These are phyloP conservation scores for Heliconius ismenius DNA, from an alignment of 2,888 invertebrate species.

Conservation along the genomic window DNA sequence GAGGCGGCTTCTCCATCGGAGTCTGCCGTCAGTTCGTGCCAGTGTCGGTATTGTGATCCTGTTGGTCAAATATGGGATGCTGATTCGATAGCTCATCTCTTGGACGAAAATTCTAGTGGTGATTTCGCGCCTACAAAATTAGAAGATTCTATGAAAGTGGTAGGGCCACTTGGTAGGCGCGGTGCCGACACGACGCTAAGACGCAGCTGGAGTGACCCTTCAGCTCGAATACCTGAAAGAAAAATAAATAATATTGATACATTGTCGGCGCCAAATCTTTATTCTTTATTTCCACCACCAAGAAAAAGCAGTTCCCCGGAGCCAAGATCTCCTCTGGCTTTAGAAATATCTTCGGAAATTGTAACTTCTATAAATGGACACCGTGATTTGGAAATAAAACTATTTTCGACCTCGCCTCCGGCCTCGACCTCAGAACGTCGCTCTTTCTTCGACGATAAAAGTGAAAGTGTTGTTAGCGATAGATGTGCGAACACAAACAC, in stretches of 20 bases:
- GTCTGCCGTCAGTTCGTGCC: constrained; percentile 82
- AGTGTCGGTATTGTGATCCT: constrained; percentile 89
- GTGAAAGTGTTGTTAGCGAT: constrained; percentile 75
- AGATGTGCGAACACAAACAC: constrained; percentile 67
- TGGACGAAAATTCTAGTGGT: constrained; percentile 75
- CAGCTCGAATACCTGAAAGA: constrained; percentile 73
- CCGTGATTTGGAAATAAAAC: constrained; percentile 89
- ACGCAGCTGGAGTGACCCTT: constrained; percentile 85
- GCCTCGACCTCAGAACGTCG: constrained; percentile 72
- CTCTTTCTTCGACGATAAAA: constrained; percentile 77
- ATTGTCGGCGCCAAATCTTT: constrained; percentile 74
- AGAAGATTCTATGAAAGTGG: constrained; percentile 78
- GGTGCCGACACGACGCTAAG: constrained; percentile 75
- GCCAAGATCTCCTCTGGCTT: constrained; percentile 71
- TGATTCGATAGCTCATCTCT: constrained; percentile 81
- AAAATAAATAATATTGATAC: constrained; percentile 63
- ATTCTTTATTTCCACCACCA: constrained; percentile 75
- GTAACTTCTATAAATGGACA: constrained; percentile 89
- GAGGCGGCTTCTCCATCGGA: constrained; percentile 75
- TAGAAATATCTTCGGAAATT: constrained; percentile 89
- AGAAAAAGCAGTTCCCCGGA: constrained; percentile 70
- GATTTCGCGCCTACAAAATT: constrained; percentile 77
- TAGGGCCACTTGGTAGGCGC: constrained; percentile 69
- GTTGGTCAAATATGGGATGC: constrained; percentile 89
- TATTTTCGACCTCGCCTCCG: constrained; percentile 85